Base-by-base conservation (phyloP, 2,113 vertebrate genomes). In the Actinemys pallida region DNA sequence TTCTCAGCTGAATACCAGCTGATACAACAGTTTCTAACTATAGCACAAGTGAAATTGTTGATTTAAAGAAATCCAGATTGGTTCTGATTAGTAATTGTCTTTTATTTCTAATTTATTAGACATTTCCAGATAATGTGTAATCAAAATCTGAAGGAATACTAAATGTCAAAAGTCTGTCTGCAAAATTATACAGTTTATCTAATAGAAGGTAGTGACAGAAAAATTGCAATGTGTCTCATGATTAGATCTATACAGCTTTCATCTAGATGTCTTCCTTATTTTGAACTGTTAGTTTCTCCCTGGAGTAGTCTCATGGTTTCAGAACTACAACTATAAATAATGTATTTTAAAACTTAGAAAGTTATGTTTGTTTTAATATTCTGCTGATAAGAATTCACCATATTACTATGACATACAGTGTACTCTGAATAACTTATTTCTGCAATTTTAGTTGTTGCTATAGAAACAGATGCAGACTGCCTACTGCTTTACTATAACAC, bases 401-500 rank as follows among this genome's bases (percentile, higher is more conserved):
- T 94, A 86, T 83, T 84, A 69, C 80, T 75, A 56, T 96, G 96
- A 86, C 90, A 93, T 35, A 87, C 85, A 52, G 31, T 83, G 89
- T 88, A 94, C 81, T 89, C 90, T 54, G 85, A 96, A 92, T 83
- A 92, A 93, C 93, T 96, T 96, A 91, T 97, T 97, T 97, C 90
- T 96, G 85, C 83, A 87, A 89, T 86, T 88, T 87, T 96, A 17
- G 81, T 81, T 84, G 96, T 97, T 97, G 91, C 95, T 95, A 97
- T 96, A 90, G 91, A 87, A 98, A 98, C 96, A 87, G 92, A 95
- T 87, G 88, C 3, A 12, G 90, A 95, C 92, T 87, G 89, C 72
- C 91, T 93, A 72, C 50, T 94, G 56, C 57, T 94, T 88, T 95
- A 91, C 69, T 91, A 2, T 50, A 96, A 81, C 86, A 96, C 76